phyloP scores from a whole-genome alignment of 2,797 vertebrate genomes.

The Pseudopleuronectes americanus region DNA sequence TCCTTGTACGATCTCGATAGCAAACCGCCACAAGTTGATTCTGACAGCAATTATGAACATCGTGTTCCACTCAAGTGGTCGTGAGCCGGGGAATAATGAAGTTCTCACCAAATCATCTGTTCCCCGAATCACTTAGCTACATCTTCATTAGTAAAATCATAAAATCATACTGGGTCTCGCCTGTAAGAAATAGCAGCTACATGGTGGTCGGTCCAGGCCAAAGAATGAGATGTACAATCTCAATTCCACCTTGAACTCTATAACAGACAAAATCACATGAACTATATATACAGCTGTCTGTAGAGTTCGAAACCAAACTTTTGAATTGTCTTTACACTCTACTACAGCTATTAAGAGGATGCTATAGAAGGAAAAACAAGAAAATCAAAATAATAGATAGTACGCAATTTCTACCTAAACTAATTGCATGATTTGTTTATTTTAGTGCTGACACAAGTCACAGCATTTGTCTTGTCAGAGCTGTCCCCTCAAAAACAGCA shows the following conservation, averaged over 20 bases:
- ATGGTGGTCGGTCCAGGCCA: background rate
- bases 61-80: conserved; percentile 66
- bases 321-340: background rate
- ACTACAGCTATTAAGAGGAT: background rate
- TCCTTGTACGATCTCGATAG: conserved; percentile 47
- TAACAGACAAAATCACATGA: background rate
- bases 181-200: background rate
- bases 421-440: too few relatives aligned
- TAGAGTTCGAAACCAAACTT: background rate
- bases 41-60: conserved; percentile 76
- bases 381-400: too few relatives aligned
- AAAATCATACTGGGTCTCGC: conserved; percentile 13
- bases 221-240: background rate
- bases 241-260: background rate
- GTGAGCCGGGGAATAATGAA: conserved; percentile 67
- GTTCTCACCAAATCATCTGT: conserved; percentile 72
- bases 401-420: too few relatives aligned
- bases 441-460: too few relatives aligned
- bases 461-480: too few relatives aligned
- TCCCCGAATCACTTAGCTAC: conserved; percentile 63
- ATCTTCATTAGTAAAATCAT: conserved; percentile 64
- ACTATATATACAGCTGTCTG: background rate
- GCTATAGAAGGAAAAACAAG: background rate
- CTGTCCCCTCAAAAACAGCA: too few relatives aligned
- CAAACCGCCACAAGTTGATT: conserved; percentile 54